phyloP scores from a whole-genome alignment of 2,797 vertebrate genomes.

The Anabacerthia variegaticeps region DNA sequence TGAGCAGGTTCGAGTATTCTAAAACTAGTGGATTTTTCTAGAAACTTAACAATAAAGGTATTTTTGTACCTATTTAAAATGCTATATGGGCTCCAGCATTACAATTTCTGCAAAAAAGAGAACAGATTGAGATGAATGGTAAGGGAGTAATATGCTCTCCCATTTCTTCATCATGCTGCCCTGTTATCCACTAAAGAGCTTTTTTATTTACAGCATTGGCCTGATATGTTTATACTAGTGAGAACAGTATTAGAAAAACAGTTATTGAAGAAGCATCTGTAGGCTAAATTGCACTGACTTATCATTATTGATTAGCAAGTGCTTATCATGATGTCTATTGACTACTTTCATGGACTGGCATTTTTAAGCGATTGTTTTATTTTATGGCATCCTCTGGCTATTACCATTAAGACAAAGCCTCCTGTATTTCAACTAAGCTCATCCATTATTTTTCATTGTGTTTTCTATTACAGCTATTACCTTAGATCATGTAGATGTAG shows the following conservation, averaged over 20 bases:
- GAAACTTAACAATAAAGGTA: background rate
- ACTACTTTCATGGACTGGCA: background rate
- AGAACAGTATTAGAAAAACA: background rate
- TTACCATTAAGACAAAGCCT: background rate
- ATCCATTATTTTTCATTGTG: constrained; percentile 15
- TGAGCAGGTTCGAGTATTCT: background rate
- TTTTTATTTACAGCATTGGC: background rate
- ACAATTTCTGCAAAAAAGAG: background rate
- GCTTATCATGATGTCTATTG: constrained; percentile 27
- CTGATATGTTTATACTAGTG: background rate
- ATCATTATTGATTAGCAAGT: constrained; percentile 42
- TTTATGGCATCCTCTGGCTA: constrained; percentile 3
- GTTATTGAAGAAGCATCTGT: background rate
- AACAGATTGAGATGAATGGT: background rate
- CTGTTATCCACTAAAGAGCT: background rate
- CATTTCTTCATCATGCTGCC: background rate
- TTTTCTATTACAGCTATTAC: background rate
- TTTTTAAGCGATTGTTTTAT: constrained; percentile 22
- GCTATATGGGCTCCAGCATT: background rate
- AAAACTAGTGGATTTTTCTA: background rate
- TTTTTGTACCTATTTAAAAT: background rate
- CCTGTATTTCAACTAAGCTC: background rate
- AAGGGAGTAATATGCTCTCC: background rate
- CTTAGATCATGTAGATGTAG: background rate
- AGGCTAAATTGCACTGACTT: constrained; percentile 15